phyloP scores from a whole-genome alignment of 2,797 vertebrate genomes.

The Sebastiscus tertius region DNA sequence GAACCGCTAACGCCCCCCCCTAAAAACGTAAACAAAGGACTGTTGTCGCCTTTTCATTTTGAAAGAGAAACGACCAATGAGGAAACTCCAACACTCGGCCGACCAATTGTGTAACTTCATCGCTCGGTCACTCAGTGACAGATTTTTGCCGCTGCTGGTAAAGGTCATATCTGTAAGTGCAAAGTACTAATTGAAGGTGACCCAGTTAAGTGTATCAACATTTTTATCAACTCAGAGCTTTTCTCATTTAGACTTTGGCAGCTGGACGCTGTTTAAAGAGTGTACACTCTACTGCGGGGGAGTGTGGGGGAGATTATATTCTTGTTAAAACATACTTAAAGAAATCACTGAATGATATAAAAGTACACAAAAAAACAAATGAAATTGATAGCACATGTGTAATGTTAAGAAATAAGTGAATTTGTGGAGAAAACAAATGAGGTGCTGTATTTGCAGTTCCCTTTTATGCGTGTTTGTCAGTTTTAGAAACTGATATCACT shows the following conservation, averaged over 20 bases:
- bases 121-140: too few relatives aligned
- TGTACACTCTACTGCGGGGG: too few relatives aligned
- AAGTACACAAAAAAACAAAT: background rate
- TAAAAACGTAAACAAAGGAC: too few relatives aligned
- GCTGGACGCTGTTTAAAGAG: background rate
- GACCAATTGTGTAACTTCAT: too few relatives aligned
- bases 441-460: background rate
- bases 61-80: too few relatives aligned
- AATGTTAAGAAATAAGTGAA: background rate
- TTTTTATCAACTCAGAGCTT: background rate
- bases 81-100: too few relatives aligned
- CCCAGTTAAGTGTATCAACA: background rate
- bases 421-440: background rate
- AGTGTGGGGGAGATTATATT: background rate
- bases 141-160: background rate
- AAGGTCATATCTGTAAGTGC: background rate
- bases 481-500: constrained; percentile 29
- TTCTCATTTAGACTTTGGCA: background rate
- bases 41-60: too few relatives aligned
- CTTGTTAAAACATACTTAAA: background rate
- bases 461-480: constrained; percentile 18
- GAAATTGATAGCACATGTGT: background rate
- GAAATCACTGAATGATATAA: background rate
- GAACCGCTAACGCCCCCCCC: too few relatives aligned
- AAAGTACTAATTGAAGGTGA: background rate